phyloP scores from a whole-genome alignment of 2,888 invertebrate species.

The Busseola fusca region DNA sequence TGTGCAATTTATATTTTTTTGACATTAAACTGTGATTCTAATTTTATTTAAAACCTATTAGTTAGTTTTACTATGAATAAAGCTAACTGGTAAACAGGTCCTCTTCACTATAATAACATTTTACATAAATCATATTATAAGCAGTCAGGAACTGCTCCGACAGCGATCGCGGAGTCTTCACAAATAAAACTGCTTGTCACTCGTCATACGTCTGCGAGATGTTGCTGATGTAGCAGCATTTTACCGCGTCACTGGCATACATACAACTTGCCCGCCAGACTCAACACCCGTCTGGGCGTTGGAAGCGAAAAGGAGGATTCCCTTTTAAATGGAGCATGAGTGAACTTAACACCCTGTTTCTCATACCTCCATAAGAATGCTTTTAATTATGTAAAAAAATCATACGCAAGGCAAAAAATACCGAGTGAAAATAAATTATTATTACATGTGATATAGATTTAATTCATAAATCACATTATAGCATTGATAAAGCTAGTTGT shows the following conservation, averaged over 20 bases:
- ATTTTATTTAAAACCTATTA: neutral
- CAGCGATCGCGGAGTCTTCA: conserved; percentile 10
- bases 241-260: too few relatives aligned
- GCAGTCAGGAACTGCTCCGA: neutral
- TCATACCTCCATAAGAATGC: too few relatives aligned
- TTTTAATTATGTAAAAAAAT: neutral
- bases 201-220: conserved; percentile 49
- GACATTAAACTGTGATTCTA: neutral
- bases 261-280: too few relatives aligned
- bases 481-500: neutral
- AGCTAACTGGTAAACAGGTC: conserved; percentile 1
- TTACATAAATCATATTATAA: conserved; percentile 16
- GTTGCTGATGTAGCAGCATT: conserved; percentile 53
- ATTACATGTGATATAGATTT: neutral
- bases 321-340: too few relatives aligned
- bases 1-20: neutral
- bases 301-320: too few relatives aligned
- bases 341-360: too few relatives aligned
- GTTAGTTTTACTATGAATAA: neutral
- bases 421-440: too few relatives aligned
- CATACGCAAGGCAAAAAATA: neutral
- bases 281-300: too few relatives aligned
- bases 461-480: neutral
- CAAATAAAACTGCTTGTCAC: conserved; percentile 52
- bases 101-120: neutral